Conservation (phyloP, 2,888 invertebrate species). For the Willowsia nigromaculata region DNA sequence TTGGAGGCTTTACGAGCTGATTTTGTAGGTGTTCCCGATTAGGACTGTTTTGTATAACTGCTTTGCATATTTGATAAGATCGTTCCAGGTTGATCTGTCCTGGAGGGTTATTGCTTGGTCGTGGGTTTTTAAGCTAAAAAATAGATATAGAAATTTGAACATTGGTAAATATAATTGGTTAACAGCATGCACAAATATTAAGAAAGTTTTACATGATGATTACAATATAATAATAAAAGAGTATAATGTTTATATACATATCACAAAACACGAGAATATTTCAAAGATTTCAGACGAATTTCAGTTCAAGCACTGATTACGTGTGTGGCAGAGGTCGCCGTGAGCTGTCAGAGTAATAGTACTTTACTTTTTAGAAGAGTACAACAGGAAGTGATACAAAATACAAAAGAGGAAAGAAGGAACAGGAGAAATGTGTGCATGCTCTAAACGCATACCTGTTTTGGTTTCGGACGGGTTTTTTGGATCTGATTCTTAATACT, state of each 20-base stretch:
- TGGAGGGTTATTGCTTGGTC: constrained; percentile 86
- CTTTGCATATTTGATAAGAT: constrained; percentile 92
- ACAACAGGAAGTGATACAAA: constrained; percentile 14
- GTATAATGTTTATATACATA: too few species aligned
- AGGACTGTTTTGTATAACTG: constrained; percentile 93
- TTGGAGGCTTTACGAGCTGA: constrained; percentile 90
- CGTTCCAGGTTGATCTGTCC: constrained; percentile 95
- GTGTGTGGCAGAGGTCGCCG: constrained; percentile 63
- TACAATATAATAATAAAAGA: background rate
- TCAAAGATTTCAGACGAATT: constrained; percentile 32
- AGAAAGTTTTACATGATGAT: background rate
- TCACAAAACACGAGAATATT: constrained; percentile 59
- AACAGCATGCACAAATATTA: background rate
- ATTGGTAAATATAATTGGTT: too few species aligned
- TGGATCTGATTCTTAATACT: constrained; percentile 71
- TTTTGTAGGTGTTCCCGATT: constrained; percentile 92
- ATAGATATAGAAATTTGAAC: background rate
- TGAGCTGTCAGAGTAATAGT: constrained; percentile 6
- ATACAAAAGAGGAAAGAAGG: constrained; percentile 23
- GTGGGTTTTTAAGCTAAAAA: constrained; percentile 59
- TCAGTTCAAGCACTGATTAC: constrained; percentile 19
- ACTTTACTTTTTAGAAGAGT: background rate
- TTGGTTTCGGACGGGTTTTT: constrained; percentile 75
- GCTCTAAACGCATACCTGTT: constrained; percentile 74
- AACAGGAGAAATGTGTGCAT: constrained; percentile 4